phyloP scores from a whole-genome alignment of 1,140 invertebrate species.

The Hirudo medicinalis region DNA sequence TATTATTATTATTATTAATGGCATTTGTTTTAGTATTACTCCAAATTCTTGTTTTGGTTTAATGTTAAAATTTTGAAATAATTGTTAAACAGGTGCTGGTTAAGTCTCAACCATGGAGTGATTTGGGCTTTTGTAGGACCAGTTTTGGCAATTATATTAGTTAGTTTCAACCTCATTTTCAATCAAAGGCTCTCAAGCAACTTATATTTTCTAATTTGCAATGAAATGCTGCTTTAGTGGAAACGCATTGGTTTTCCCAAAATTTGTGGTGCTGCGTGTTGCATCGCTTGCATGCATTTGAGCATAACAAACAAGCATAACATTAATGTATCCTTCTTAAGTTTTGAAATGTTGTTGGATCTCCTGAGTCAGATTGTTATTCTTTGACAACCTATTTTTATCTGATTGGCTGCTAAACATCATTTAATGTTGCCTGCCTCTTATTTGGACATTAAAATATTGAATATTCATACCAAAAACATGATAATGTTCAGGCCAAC shows the following conservation, averaged over 20 bases:
- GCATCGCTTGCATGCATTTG: too few species aligned
- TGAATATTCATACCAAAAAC: not conserved
- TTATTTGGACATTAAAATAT: not conserved
- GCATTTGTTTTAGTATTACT: not conserved
- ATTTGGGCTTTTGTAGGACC: conserved; percentile 23
- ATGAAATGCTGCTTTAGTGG: too few species aligned
- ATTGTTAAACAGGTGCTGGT: conserved; percentile 19
- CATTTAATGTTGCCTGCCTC: not conserved
- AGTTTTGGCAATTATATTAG: conserved; percentile 17
- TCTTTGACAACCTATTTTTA: not conserved
- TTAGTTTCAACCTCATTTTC: not conserved
- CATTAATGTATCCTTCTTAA: too few species aligned
- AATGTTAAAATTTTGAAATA: not conserved
- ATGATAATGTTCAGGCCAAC: conserved; percentile 12
- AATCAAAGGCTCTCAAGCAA: too few species aligned
- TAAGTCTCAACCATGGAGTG: conserved; percentile 15
- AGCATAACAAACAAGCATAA: too few species aligned
- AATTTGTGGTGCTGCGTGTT: too few species aligned
- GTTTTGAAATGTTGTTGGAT: not conserved
- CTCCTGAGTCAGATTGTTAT: not conserved
- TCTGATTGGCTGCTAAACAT: not conserved
- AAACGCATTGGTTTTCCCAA: too few species aligned
- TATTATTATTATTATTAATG: not conserved
- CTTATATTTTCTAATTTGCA: not conserved
- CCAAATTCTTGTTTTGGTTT: not conserved